Evolutionary conservation across 2,113 vertebrate genomes (phyloP).

Genomic region (Carassius gibelio): DNA sequence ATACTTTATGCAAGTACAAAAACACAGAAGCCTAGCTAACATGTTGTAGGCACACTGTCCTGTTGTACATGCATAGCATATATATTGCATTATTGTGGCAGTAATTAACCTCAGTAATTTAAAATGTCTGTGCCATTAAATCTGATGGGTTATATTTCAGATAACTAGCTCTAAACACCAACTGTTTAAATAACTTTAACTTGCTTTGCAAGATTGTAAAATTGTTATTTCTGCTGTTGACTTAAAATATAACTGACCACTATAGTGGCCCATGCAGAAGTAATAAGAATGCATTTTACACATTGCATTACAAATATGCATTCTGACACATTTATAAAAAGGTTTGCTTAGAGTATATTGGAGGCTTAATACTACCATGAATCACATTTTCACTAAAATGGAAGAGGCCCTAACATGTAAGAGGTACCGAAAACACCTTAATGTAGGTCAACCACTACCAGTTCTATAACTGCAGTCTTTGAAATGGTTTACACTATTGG

Average conservation of each 20-base stretch:
- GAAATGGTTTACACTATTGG: slow-evolving; percentile 48
- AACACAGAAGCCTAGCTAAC: neutral
- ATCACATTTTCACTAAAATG: slow-evolving; percentile 40
- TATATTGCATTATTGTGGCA: neutral
- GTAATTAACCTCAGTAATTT: neutral
- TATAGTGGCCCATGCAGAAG: neutral
- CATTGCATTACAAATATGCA: neutral
- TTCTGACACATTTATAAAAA: neutral
- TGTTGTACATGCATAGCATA: neutral
- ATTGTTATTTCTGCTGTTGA: neutral
- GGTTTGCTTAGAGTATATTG: neutral
- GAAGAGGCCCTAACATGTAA: slow-evolving; percentile 3
- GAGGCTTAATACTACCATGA: slow-evolving; percentile 16
- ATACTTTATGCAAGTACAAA: slow-evolving; percentile 22
- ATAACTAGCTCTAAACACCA: neutral
- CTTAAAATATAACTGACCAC: neutral
- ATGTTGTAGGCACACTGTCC: neutral
- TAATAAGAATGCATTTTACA: neutral
- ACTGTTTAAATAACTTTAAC: neutral
- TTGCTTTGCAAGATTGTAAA: neutral
- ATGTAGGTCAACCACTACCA: slow-evolving; percentile 47
- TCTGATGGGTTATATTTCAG: neutral
- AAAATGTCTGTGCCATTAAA: slow-evolving; percentile 2
- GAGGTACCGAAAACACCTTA: slow-evolving; percentile 20
- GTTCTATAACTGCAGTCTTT: slow-evolving; percentile 39